phyloP scores from a whole-genome alignment of 2,113 vertebrate genomes.

The Gymnarchus niloticus region DNA sequence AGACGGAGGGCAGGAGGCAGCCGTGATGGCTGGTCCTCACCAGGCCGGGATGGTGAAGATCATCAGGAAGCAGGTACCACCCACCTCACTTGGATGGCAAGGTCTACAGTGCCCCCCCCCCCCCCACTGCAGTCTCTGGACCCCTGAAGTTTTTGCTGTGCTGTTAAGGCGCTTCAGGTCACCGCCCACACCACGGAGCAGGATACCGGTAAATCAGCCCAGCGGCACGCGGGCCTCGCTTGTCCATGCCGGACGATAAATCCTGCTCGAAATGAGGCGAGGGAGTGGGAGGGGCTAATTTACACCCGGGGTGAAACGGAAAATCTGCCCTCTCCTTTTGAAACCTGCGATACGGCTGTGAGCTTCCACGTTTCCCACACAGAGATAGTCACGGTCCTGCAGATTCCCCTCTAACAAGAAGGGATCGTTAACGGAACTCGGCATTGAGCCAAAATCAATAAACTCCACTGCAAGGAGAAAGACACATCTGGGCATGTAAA shows the following conservation, averaged over 20 bases:
- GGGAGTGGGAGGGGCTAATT: conserved; percentile 45
- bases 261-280: conserved; percentile 37
- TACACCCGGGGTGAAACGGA: conserved; percentile 31
- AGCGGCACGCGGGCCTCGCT: too few species aligned
- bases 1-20: too few species aligned
- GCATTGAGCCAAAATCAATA: conserved; percentile 42
- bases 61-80: too few species aligned
- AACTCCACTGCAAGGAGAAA: neutral
- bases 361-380: conserved; percentile 38
- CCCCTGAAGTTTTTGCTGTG: neutral
- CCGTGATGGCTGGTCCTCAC: too few species aligned
- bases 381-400: conserved; percentile 48
- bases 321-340: conserved; percentile 18
- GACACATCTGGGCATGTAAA: neutral
- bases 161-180: neutral
- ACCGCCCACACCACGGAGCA: neutral
- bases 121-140: neutral
- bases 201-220: conserved; percentile 45
- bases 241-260: conserved; percentile 38
- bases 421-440: conserved; percentile 29
- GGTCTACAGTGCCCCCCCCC: conserved; percentile 29
- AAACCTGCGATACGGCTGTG: conserved; percentile 11
- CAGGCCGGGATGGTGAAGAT: too few species aligned
- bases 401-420: conserved; percentile 44
- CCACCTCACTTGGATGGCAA: neutral